These are phyloP conservation scores for human (Homo sapiens) DNA, from an alignment of 2,113 vertebrate species.

Conservation along the genomic window GRCh38 chr9:119371001-119371500, in stretches of 20 bases:
- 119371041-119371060: rapidly evolving
- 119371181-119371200: background rate
- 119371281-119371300: background rate
- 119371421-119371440: background rate
- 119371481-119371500: background rate
- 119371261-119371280: background rate
- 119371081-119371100: background rate
- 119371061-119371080: background rate
- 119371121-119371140: background rate
- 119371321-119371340: background rate
- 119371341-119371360: background rate
- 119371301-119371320: background rate
- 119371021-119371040: slow-evolving; percentile 58
- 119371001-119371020: slow-evolving; percentile 80
- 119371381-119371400: background rate
- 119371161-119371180: background rate
- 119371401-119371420: background rate
- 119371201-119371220: background rate
- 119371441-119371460: background rate
- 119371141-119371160: background rate
- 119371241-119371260: background rate
- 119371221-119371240: background rate
- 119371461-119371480: background rate
- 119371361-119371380: background rate
- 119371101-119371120: background rate